phyloP scores from a whole-genome alignment of 2,113 vertebrate genomes.

The Synchiropus splendidus region DNA sequence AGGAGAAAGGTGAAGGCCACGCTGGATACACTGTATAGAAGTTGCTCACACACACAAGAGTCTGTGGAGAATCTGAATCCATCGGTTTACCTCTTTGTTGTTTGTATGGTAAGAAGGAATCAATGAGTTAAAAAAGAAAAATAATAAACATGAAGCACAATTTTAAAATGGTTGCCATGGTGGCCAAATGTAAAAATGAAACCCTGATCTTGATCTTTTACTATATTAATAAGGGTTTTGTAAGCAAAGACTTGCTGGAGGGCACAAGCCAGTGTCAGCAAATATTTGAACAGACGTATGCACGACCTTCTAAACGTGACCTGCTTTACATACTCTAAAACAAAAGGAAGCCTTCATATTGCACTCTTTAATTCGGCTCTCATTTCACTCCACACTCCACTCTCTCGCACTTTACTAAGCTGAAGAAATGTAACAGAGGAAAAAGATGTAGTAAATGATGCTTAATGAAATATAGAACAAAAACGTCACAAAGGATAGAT shows the following conservation, averaged over 20 bases:
- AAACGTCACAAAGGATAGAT: too few relatives aligned
- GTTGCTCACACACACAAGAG: too few relatives aligned
- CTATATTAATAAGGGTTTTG: constrained; percentile 59
- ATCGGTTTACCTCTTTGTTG: too few relatives aligned
- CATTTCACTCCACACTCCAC: constrained; percentile 22
- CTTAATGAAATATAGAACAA: too few relatives aligned
- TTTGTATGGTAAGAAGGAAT: too few relatives aligned
- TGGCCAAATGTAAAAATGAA: constrained; percentile 20
- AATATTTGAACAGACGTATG: constrained; percentile 37
- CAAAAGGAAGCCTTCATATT: constrained; percentile 12
- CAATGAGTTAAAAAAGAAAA: too few relatives aligned
- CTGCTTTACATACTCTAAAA: constrained; percentile 48
- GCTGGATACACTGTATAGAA: too few relatives aligned
- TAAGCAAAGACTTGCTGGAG: constrained; percentile 54
- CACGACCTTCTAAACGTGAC: constrained; percentile 35
- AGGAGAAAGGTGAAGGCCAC: too few relatives aligned
- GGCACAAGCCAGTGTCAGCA: constrained; percentile 61
- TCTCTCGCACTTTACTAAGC: constrained; percentile 2
- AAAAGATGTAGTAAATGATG: constrained; percentile 6
- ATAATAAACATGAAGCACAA: too few relatives aligned
- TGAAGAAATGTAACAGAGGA: constrained; percentile 15
- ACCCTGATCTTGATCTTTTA: too few relatives aligned
- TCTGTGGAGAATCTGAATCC: too few relatives aligned
- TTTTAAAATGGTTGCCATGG: too few relatives aligned
- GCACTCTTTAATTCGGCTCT: constrained; percentile 15